Conservation (phyloP, 2,888 invertebrate species). For the Parnassius smintheus region DNA sequence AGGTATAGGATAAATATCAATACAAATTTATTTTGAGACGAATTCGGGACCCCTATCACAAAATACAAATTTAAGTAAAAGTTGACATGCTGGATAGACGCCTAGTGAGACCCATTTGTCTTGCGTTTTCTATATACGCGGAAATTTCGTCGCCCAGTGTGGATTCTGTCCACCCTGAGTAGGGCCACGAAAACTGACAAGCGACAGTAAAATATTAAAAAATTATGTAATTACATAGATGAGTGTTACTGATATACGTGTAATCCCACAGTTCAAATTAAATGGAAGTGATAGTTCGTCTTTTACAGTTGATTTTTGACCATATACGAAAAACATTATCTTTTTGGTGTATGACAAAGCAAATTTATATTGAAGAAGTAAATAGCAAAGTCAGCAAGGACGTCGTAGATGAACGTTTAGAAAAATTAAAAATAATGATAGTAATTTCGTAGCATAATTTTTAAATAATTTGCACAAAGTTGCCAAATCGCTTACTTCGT, state of each 20-base stretch:
- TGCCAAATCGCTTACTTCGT: conserved; percentile 21
- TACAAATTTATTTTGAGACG: too few relatives aligned
- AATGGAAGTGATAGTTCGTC: not conserved
- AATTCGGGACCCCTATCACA: conserved; percentile 3
- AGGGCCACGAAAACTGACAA: conserved; percentile 13
- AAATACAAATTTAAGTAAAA: conserved; percentile 20
- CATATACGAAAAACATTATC: not conserved
- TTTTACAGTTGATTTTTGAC: not conserved
- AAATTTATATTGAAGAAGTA: too few relatives aligned
- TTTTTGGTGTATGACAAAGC: too few relatives aligned
- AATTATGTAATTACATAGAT: too few relatives aligned
- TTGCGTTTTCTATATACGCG: conserved; percentile 16
- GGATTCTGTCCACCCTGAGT: conserved; percentile 6
- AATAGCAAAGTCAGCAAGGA: too few relatives aligned
- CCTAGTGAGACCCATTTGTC: conserved; percentile 30
- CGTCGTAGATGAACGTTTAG: too few relatives aligned
- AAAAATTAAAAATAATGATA: too few relatives aligned
- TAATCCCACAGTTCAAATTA: not conserved
- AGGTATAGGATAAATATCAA: too few relatives aligned
- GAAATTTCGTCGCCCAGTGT: conserved; percentile 12
- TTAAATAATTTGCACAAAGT: too few relatives aligned
- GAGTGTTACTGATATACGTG: too few relatives aligned
- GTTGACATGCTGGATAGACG: conserved; percentile 21
- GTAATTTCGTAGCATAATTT: too few relatives aligned
- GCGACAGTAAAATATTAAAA: too few relatives aligned